These are phyloP conservation scores for Eudyptes chrysolophus DNA, from an alignment of 2,113 vertebrate species.

Conservation along the genomic window DNA sequence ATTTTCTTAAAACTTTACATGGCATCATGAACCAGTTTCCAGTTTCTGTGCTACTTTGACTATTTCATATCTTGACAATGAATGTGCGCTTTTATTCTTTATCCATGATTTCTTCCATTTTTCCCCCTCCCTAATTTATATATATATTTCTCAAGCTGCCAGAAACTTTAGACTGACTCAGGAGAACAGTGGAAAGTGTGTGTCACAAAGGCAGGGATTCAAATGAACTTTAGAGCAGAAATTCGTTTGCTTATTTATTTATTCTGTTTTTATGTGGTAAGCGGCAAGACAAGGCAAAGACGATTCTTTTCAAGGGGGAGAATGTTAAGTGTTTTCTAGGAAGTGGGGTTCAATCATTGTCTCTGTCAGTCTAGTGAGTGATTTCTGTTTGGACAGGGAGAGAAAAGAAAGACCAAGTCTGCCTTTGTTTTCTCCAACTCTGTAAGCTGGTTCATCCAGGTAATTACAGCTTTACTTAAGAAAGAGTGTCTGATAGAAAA, in stretches of 20 bases:
- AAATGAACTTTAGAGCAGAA: slow-evolving; percentile 19
- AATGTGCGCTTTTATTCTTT: neutral
- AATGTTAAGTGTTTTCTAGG: neutral
- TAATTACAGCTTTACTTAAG: slow-evolving; percentile 63
- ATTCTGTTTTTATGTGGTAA: neutral
- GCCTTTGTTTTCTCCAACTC: slow-evolving; percentile 55
- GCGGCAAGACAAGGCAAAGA: slow-evolving; percentile 7
- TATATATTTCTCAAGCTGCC: neutral
- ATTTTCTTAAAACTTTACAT: neutral
- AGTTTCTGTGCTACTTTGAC: neutral
- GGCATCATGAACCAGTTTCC: neutral
- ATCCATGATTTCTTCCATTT: neutral
- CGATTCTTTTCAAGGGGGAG: neutral
- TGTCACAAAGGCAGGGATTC: neutral
- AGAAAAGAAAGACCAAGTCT: slow-evolving; percentile 6
- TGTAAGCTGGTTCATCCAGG: slow-evolving; percentile 38
- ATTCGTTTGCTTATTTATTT: neutral
- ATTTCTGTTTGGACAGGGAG: slow-evolving; percentile 20
- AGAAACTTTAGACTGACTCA: neutral
- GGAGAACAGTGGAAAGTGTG: neutral
- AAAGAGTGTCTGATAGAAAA: neutral
- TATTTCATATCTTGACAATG: neutral
- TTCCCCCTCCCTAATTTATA: neutral
- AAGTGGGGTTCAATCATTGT: neutral
- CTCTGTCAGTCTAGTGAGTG: neutral